phyloP scores from a whole-genome alignment of 2,113 vertebrate species.

The Aegithalos caudatus region DNA sequence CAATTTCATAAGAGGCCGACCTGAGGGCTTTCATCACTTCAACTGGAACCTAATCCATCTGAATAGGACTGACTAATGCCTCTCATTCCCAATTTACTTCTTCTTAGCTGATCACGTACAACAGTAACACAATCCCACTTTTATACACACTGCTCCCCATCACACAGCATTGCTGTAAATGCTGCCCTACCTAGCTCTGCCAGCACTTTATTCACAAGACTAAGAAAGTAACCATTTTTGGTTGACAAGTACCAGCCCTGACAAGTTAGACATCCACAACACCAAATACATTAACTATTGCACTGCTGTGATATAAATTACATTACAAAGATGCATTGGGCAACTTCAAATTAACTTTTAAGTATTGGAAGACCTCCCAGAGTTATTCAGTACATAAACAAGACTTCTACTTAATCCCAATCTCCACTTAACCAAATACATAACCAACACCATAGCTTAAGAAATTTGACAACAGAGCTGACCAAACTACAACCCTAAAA shows the following conservation, averaged over 20 bases:
- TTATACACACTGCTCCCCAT: background rate
- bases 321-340: background rate
- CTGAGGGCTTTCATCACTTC: background rate
- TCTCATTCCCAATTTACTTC: background rate
- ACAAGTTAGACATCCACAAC: background rate
- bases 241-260: background rate
- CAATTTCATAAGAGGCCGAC: background rate
- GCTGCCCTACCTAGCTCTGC: background rate
- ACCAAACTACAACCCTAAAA: background rate
- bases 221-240: background rate
- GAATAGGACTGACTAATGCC: background rate
- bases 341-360: background rate
- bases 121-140: background rate
- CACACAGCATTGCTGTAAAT: background rate
- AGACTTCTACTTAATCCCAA: background rate
- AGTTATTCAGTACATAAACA: background rate
- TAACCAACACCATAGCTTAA: fast-evolving
- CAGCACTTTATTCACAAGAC: background rate
- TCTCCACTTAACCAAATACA: background rate
- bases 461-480: background rate
- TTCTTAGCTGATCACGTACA: background rate
- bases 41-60: background rate
- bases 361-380: background rate
- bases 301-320: background rate
- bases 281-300: background rate